Evolutionary conservation across 2,797 vertebrate genomes (phyloP).

Genomic region (Catostomus latipinnis): DNA sequence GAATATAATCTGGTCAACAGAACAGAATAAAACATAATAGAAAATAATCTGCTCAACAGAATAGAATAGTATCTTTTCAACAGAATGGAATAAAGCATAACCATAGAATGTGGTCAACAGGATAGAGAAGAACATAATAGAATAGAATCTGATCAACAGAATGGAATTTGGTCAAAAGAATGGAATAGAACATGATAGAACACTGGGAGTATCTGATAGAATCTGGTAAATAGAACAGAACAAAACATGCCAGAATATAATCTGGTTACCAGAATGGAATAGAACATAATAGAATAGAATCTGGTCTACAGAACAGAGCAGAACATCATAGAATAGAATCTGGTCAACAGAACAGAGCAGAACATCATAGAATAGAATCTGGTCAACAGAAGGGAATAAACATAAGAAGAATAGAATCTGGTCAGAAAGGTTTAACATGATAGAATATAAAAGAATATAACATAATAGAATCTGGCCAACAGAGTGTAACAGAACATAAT

Average conservation of each 20-base stretch:
- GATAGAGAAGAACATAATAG: no score
- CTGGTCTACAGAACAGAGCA: not conserved
- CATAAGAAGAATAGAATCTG: constrained; percentile 3
- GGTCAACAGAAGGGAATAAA: not conserved
- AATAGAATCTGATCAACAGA: no score
- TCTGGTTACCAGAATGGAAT: not conserved
- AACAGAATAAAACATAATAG: no score
- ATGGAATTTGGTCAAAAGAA: no score
- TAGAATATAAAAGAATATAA: not conserved
- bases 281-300: constrained; percentile 5
- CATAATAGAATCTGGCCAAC: not conserved
- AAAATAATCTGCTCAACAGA: no score
- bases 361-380: not conserved
- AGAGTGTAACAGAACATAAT: not conserved
- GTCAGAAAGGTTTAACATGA: not conserved
- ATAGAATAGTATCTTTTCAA: no score
- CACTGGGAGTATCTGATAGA: not conserved
- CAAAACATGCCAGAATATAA: not conserved
- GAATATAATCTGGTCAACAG: no score
- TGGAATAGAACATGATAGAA: not conserved
- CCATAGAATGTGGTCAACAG: no score
- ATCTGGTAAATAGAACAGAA: not conserved
- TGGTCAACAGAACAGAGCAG: not conserved
- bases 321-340: constrained; percentile 2
- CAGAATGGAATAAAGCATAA: no score